Conservation (phyloP, 2,797 vertebrate species). For the Danio choprae region DNA sequence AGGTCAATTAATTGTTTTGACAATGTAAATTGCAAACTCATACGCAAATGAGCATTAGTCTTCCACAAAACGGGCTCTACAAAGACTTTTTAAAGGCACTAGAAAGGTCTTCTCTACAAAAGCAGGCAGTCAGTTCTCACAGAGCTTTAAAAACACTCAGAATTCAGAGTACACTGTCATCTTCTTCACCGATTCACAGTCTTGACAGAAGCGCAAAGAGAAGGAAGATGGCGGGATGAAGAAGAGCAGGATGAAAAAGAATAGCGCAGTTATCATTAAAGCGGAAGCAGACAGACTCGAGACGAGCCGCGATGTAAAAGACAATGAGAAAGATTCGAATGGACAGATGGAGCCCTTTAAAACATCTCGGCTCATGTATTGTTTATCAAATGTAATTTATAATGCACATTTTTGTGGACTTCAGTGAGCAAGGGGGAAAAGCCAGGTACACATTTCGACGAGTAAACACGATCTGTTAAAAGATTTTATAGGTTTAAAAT, state of each 20-base stretch:
- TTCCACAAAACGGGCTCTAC: conserved; percentile 23
- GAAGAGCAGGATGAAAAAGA: conserved; percentile 48
- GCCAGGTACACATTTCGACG: not conserved
- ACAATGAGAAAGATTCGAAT: conserved; percentile 33
- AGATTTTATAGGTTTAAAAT: not conserved
- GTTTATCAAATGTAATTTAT: conserved; percentile 20
- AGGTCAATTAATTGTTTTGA: conserved; percentile 13
- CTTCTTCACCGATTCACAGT: conserved; percentile 27
- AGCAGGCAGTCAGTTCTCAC: conserved; percentile 21
- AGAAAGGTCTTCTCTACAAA: conserved; percentile 37
- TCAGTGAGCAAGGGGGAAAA: not conserved
- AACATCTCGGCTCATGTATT: conserved; percentile 28
- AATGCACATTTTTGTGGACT: conserved; percentile 23
- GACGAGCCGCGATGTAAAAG: conserved; percentile 14
- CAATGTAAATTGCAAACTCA: conserved; percentile 31
- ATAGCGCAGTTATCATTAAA: conserved; percentile 36
- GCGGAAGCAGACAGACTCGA: conserved; percentile 10
- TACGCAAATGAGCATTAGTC: conserved; percentile 14
- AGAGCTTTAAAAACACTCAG: conserved; percentile 26
- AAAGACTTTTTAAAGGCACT: conserved; percentile 36
- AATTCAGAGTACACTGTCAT: conserved; percentile 36
- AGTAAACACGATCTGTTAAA: not conserved
- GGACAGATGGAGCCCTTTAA: conserved; percentile 35
- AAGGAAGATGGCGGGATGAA: conserved; percentile 31
- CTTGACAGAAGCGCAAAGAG: conserved; percentile 37